A percentile compares a stretch with the other conserved stretches of the same genome.
Conservation (phyloP, 64 coral and sea anemone genomes). For the Catalaphyllia jardinei region DNA sequence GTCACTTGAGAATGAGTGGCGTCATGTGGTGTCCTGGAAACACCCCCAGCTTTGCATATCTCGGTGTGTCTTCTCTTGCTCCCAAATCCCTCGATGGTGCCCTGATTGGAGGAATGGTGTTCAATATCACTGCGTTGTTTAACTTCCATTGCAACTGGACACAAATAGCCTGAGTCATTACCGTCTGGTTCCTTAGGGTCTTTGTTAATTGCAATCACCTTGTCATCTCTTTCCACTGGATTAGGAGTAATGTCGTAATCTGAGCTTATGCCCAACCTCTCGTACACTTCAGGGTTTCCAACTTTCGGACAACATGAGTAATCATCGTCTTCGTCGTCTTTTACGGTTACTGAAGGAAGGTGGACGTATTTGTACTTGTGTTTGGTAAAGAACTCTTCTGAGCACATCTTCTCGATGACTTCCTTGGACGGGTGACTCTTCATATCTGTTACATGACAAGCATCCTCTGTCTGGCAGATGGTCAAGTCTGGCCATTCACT, state of each 20-base stretch:
- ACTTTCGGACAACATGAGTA: too few relatives aligned
- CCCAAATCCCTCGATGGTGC: background rate
- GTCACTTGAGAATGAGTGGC: background rate
- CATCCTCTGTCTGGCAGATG: background rate
- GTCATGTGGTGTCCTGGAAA: background rate
- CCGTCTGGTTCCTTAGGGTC: background rate
- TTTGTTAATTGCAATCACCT: background rate
- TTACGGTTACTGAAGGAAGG: background rate
- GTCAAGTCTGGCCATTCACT: background rate
- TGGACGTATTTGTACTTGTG: constrained; percentile 3
- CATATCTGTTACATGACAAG: background rate
- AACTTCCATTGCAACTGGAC: background rate
- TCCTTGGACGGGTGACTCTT: background rate
- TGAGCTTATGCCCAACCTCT: background rate
- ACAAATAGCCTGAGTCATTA: background rate
- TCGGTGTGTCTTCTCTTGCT: background rate
- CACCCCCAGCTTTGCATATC: background rate
- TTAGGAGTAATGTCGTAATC: background rate
- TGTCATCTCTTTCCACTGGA: background rate
- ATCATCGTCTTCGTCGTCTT: background rate
- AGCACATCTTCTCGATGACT: constrained; percentile 13
- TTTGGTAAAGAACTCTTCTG: background rate
- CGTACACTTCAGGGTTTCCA: background rate
- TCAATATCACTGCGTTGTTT: background rate
- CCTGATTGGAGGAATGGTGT: background rate